phyloP scores from a whole-genome alignment of 2,888 invertebrate genomes.

The Megastigmus dorsalis region DNA sequence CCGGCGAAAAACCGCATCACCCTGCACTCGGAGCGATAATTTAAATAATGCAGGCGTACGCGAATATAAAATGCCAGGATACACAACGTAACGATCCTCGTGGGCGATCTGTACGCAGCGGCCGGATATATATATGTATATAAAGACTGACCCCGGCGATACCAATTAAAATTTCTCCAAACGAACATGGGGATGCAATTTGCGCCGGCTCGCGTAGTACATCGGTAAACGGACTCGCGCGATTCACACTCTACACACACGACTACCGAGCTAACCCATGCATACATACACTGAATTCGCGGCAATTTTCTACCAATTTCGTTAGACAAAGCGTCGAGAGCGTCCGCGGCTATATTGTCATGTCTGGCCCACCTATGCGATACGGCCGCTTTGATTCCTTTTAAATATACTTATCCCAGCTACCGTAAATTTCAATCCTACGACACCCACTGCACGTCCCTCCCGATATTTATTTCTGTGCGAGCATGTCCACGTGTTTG shows the following conservation, averaged over 20 bases:
- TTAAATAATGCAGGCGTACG: neutral
- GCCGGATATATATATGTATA: too few species aligned
- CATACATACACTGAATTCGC: conserved; percentile 28
- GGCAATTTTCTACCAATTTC: conserved; percentile 44
- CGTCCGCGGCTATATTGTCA: conserved; percentile 16
- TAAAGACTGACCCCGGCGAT: neutral
- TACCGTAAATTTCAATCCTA: too few species aligned
- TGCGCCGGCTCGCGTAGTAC: conserved; percentile 4
- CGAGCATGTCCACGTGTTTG: too few species aligned
- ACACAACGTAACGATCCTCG: neutral
- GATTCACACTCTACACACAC: too few species aligned
- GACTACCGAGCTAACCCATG: too few species aligned
- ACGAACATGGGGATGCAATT: conserved; percentile 37
- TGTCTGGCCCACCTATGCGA: conserved; percentile 7
- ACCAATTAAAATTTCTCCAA: conserved; percentile 48
- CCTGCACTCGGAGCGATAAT: neutral
- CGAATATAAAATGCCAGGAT: neutral
- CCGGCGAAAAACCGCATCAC: too few species aligned
- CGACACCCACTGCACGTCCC: too few species aligned
- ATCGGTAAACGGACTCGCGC: conserved; percentile 19
- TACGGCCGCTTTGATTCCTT: conserved; percentile 16
- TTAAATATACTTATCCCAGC: too few species aligned
- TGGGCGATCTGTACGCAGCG: too few species aligned
- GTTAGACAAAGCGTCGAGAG: conserved; percentile 23
- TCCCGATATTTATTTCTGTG: too few species aligned